A percentile compares a stretch with the other conserved stretches of the same genome.
These are phyloP conservation scores for Eleutherodactylus coqui DNA, from an alignment of 2,797 vertebrate genomes.

Conservation along the genomic window DNA sequence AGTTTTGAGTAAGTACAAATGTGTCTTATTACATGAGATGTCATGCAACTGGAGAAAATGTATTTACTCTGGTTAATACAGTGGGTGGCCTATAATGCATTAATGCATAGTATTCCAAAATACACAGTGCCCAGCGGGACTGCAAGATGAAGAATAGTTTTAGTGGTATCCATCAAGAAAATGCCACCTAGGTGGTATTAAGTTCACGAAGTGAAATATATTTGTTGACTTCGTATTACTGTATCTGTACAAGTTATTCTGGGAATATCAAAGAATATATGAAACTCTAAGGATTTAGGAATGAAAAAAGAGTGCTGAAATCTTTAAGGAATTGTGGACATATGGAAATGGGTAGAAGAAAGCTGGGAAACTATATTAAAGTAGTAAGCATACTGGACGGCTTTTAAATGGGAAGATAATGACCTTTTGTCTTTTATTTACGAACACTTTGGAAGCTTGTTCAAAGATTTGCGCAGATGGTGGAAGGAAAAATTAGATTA, in stretches of 20 bases:
- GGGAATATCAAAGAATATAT: constrained; percentile 49
- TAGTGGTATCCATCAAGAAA: constrained; percentile 51
- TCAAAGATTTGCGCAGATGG: constrained; percentile 48
- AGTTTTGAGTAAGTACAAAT: constrained; percentile 58
- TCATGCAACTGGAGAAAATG: constrained; percentile 57
- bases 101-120: constrained; percentile 57
- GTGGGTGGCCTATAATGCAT: constrained; percentile 60
- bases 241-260: constrained; percentile 60
- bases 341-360: constrained; percentile 35
- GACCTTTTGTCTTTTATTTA: constrained; percentile 45
- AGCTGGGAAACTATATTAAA: constrained; percentile 40
- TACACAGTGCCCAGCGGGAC: constrained; percentile 57
- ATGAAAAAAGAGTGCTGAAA: constrained; percentile 30
- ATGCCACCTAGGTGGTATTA: constrained; percentile 61
- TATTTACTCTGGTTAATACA: constrained; percentile 59
- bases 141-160: constrained; percentile 51
- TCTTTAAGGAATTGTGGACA: constrained; percentile 44
- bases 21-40: constrained; percentile 57
- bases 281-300: constrained; percentile 8
- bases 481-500: constrained; percentile 12
- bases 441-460: constrained; percentile 38
- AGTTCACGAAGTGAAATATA: constrained; percentile 48
- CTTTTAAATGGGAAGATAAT: constrained; percentile 48
- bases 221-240: constrained; percentile 53
- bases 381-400: constrained; percentile 33